These are phyloP conservation scores for Siderastrea radians DNA, from an alignment of 92 coral and sea anemone genomes.

Conservation along the genomic window DNA sequence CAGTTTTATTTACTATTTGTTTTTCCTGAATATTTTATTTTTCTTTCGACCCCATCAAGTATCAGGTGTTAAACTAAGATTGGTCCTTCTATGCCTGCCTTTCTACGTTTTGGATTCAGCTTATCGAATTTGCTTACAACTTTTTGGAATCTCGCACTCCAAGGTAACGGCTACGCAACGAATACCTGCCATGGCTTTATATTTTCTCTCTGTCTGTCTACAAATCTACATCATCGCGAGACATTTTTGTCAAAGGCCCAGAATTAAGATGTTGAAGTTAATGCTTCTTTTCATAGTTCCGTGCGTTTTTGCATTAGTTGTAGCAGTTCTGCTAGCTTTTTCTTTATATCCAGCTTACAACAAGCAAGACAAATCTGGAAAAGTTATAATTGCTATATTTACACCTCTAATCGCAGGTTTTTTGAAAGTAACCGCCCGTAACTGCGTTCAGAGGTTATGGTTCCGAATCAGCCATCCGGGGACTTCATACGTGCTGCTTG, in stretches of 20 bases:
- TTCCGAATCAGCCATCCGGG: slow-evolving; percentile 14
- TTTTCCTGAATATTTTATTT: not conserved
- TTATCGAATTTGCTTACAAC: slow-evolving; percentile 2
- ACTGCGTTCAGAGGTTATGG: slow-evolving; percentile 28
- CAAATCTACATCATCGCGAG: not conserved
- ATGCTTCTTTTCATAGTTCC: not conserved
- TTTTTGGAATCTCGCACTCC: not conserved
- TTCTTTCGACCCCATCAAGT: not conserved
- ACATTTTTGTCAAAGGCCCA: not conserved
- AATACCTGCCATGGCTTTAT: not conserved
- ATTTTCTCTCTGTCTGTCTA: not conserved
- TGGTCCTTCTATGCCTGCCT: not conserved
- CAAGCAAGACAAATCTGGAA: slow-evolving; percentile 2
- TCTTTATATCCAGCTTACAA: slow-evolving; percentile 2
- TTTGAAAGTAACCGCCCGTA: not conserved
- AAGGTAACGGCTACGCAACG: not conserved
- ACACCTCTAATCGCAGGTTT: not conserved
- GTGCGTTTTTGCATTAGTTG: not conserved
- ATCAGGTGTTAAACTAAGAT: not conserved
- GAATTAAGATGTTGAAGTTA: not conserved
- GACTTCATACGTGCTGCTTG: slow-evolving; percentile 19
- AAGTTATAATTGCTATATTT: not conserved
- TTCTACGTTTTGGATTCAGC: slow-evolving; percentile 5
- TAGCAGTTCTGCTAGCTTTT: not conserved
- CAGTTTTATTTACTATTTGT: not conserved